Evolutionary conservation across 1,140 invertebrate genomes (phyloP).

Genomic region (Chelonus insularis): DNA sequence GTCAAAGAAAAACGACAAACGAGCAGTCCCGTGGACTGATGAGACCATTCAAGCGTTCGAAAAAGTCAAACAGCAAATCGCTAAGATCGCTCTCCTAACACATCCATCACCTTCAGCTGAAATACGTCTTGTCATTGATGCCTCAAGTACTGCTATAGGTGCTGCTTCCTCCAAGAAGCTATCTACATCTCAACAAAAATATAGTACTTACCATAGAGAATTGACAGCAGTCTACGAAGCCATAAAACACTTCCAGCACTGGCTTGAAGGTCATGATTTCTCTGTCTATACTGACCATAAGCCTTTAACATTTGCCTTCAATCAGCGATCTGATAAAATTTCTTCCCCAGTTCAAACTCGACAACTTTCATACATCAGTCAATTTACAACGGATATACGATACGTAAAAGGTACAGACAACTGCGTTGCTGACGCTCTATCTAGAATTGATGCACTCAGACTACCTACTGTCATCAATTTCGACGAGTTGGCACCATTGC

Average conservation of each 20-base stretch:
- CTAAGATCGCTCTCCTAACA: slow-evolving; percentile 18
- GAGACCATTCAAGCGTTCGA: slow-evolving; percentile 19
- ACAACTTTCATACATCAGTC: too few species aligned
- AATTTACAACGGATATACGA: too few species aligned
- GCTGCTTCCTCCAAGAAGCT: neutral
- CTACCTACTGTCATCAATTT: neutral
- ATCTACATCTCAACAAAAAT: too few species aligned
- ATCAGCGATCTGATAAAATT: too few species aligned
- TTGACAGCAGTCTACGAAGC: too few species aligned
- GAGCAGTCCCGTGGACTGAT: slow-evolving; percentile 23
- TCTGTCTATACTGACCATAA: too few species aligned
- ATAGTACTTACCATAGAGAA: too few species aligned
- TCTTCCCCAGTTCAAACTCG: too few species aligned
- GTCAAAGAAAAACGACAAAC: slow-evolving; percentile 31
- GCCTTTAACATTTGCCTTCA: too few species aligned
- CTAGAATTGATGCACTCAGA: neutral
- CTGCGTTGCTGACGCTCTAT: slow-evolving; percentile 3
- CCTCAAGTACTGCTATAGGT: neutral
- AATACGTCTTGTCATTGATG: neutral
- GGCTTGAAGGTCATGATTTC: too few species aligned
- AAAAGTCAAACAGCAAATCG: slow-evolving; percentile 23
- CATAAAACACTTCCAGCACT: too few species aligned
- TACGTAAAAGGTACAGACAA: slow-evolving; percentile 1
- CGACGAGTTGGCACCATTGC: neutral
- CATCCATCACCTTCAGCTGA: slow-evolving; percentile 8